Evolutionary conservation across 2,888 invertebrate genomes (phyloP).

Genomic region (Zelleria hepariella): DNA sequence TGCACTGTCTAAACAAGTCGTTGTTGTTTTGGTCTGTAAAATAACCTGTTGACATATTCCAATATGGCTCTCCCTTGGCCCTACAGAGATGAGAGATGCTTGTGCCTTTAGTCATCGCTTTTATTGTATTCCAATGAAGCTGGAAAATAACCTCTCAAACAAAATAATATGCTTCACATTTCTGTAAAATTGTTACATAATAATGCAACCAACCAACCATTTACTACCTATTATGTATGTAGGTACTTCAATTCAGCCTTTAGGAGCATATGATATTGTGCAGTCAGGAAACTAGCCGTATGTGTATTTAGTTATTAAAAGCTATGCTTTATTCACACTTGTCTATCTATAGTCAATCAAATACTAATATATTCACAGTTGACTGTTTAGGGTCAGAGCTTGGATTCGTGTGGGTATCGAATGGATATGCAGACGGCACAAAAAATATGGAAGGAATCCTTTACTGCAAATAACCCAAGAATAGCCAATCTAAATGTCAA

Average conservation of each 20-base stretch:
- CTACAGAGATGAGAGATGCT: neutral
- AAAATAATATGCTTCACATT: neutral
- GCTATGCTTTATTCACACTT: neutral
- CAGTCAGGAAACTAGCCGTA: neutral
- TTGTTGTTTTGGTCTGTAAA: neutral
- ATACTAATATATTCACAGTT: too few relatives aligned
- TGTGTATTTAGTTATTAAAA: neutral
- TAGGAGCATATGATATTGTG: neutral
- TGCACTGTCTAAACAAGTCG: neutral
- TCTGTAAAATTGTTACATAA: conserved; percentile 3
- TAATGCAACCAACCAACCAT: neutral
- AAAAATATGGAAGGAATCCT: too few relatives aligned
- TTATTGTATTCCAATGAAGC: neutral
- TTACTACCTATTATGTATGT: neutral
- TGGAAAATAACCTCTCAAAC: neutral
- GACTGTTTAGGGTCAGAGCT: too few relatives aligned
- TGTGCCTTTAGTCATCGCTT: neutral
- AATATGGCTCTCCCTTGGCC: conserved; percentile 42
- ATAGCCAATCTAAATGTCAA: too few relatives aligned
- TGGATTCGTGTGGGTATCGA: too few relatives aligned
- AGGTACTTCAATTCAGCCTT: too few relatives aligned
- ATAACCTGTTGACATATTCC: conserved; percentile 46
- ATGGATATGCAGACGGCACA: too few relatives aligned
- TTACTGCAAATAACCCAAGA: too few relatives aligned
- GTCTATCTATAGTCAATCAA: too few relatives aligned